Percentiles rank a stretch among this genome's conserved stretches.
phyloP scores from a whole-genome alignment of 2,797 vertebrate genomes.

The Adelosebastes latens region DNA sequence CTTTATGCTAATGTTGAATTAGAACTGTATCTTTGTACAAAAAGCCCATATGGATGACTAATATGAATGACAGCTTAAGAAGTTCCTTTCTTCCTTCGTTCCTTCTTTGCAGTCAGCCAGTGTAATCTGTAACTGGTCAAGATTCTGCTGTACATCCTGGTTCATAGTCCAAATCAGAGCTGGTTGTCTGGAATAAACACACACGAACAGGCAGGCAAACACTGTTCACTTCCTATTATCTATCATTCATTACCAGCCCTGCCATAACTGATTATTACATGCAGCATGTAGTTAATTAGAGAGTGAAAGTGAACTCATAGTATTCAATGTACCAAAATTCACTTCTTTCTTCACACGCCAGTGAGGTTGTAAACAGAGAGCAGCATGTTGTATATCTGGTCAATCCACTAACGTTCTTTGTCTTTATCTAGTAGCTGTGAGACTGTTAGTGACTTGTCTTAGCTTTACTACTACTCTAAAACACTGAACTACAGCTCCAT shows the following conservation, averaged over 20 bases:
- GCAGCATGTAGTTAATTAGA: neutral
- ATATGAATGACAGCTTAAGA: neutral
- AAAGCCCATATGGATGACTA: neutral
- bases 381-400: neutral
- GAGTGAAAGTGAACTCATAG: rapidly evolving
- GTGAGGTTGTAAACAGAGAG: neutral
- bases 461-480: too few species aligned
- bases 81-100: neutral
- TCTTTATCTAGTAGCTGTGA: neutral
- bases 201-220: neutral
- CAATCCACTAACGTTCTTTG: neutral
- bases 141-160: constrained; percentile 21
- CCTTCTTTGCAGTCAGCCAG: neutral
- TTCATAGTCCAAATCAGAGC: constrained; percentile 28
- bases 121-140: constrained; percentile 15
- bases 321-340: neutral
- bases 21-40: neutral
- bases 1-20: neutral
- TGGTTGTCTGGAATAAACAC: neutral
- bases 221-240: neutral
- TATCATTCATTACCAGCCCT: neutral
- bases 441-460: too few species aligned
- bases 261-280: neutral
- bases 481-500: too few species aligned
- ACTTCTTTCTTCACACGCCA: neutral